Evolutionary conservation across 2,888 invertebrate species (phyloP), one percentile per base, ranked within the genome.

Genomic region (Caenorhabditis wallacei): DNA sequence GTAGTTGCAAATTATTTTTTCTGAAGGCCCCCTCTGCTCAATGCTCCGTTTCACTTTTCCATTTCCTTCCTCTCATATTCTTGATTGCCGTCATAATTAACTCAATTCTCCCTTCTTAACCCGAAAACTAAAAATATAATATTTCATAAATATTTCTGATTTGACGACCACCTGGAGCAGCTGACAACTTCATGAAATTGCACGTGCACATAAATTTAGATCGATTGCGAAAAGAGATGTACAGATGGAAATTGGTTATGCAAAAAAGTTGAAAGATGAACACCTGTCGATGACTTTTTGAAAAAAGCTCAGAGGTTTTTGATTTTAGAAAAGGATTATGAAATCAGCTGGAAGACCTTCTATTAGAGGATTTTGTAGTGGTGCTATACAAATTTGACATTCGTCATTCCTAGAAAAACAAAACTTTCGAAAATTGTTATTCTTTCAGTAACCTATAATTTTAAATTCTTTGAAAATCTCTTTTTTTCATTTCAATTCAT

Each of bases 161-260:
- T 46, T n/a, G n/a, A n/a, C n/a, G 48, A 64, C 48, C 64, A 64
- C 64, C 64, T 64, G 48, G 48, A n/a, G 18, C 64, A 64, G 64
- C 48, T 64, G 64, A 51, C 7, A 35, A n/a, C n/a, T 51, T 51
- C 35, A 7, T 3, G 26, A 51, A 51, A 51, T 1, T 26, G 48
- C 64, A 64, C 64, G 48, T 64, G 64, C 48, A 35, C 20, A 48
- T 48, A 10, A 18, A 48, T 51, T 64, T 35, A 20, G 64, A 64
- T 63, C 48, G 51, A 51, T 64, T 51, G 35, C 35, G 51, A 64
- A 64, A 64, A 13, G 18, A 64, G 43, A 20, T 18, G n/a, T 2
- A 37, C 43, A 40, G 59, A 20, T 22, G 43, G 8, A 40, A 61
- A 43, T 16, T 1, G 4, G 40, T 0, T 22, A 24, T 43, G 22